phyloP scores from a whole-genome alignment of 2,797 vertebrate genomes.

The Scolopax bukidnonensis region DNA sequence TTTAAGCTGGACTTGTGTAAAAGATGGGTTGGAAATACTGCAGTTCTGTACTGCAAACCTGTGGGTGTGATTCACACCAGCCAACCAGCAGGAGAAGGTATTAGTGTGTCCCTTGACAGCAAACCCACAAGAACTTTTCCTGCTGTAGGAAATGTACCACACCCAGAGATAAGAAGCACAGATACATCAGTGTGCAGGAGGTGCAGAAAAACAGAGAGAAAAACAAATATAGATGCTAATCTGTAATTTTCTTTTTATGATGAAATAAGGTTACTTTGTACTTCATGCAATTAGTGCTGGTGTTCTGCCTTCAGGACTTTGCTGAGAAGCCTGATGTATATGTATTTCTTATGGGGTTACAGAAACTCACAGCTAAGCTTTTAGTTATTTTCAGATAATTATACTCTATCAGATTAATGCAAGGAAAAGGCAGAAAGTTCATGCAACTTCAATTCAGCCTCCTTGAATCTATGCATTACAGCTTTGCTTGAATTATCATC shows the following conservation, averaged over 20 bases:
- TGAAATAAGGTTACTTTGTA: not conserved
- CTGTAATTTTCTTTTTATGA: not conserved
- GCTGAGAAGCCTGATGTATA: not conserved
- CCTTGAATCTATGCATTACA: not conserved
- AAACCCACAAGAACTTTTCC: not conserved
- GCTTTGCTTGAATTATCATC: not conserved
- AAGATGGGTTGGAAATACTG: not conserved
- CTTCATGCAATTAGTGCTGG: not conserved
- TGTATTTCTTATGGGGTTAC: not conserved
- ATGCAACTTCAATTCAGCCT: not conserved
- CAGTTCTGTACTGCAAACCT: not conserved
- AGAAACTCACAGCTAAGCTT: not conserved
- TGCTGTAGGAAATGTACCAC: slow-evolving; percentile 21
- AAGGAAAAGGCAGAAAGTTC: not conserved
- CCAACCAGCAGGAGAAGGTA: not conserved
- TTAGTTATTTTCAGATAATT: slow-evolving; percentile 11
- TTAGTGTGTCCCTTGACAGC: not conserved
- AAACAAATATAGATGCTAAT: not conserved
- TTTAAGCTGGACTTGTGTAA: not conserved
- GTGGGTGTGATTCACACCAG: not conserved
- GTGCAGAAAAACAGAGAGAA: not conserved
- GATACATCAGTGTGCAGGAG: not conserved
- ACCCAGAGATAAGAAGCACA: not conserved
- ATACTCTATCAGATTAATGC: not conserved
- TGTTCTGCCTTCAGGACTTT: not conserved